Conservation (phyloP, 2,888 invertebrate genomes). For the Julus scandinavius region DNA sequence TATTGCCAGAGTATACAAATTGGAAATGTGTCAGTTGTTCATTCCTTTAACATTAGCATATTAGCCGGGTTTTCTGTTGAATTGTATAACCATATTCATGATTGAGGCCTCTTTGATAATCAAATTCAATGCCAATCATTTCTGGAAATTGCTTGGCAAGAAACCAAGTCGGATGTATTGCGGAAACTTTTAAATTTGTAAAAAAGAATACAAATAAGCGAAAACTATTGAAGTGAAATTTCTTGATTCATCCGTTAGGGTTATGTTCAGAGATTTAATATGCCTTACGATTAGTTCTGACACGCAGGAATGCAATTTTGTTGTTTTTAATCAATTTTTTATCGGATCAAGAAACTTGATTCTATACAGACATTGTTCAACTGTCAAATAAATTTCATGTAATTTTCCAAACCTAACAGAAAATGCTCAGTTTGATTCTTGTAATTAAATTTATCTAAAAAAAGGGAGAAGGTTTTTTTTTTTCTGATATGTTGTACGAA, state of each 20-base stretch:
- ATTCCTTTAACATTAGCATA: slow-evolving; percentile 21
- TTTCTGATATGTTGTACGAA: not conserved
- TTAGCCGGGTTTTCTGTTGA: not conserved
- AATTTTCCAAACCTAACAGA: not conserved
- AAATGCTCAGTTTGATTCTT: not conserved
- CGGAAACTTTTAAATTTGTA: not conserved
- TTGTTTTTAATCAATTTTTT: not conserved
- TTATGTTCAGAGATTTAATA: not conserved
- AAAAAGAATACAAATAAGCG: not conserved
- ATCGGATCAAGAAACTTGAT: not conserved
- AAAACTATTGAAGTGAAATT: slow-evolving; percentile 9
- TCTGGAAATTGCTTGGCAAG: not conserved
- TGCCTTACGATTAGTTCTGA: not conserved
- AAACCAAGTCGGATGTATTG: not conserved
- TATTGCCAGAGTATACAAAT: not conserved
- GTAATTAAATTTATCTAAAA: not conserved
- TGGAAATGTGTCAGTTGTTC: slow-evolving; percentile 26
- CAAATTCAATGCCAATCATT: slow-evolving; percentile 29
- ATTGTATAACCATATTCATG: slow-evolving; percentile 9
- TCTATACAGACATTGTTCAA: not conserved
- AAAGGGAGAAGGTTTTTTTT: not conserved
- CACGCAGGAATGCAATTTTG: not conserved
- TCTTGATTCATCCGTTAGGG: not conserved
- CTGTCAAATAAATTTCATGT: not conserved
- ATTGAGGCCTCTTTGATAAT: slow-evolving; percentile 29